Evolutionary conservation across 2,888 invertebrate species (phyloP).

Genomic region (Marasmarcha lunaedactyla): DNA sequence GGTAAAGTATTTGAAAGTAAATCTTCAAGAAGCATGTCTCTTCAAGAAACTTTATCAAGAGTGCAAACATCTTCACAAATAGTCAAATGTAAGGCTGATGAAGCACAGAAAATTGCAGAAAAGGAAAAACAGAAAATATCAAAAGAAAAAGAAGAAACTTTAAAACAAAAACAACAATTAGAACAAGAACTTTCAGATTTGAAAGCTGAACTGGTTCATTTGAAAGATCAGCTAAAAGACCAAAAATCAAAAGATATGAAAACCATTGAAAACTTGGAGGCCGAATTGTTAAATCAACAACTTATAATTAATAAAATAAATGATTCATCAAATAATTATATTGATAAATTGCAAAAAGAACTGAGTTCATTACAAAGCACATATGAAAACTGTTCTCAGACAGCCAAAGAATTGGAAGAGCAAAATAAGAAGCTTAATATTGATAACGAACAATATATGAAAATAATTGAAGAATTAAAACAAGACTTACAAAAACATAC

Average conservation of each 20-base stretch:
- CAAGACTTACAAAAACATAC: slow-evolving; percentile 27
- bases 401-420: not conserved
- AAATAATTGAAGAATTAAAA: slow-evolving; percentile 23
- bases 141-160: slow-evolving; percentile 47
- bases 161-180: slow-evolving; percentile 32
- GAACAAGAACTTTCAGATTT: slow-evolving; percentile 32
- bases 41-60: slow-evolving; percentile 40
- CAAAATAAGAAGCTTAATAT: slow-evolving; percentile 7
- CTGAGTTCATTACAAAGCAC: slow-evolving; percentile 28
- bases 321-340: slow-evolving; percentile 31
- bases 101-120: slow-evolving; percentile 48
- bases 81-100: slow-evolving; percentile 47
- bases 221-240: slow-evolving; percentile 34
- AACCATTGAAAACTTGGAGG: slow-evolving; percentile 41
- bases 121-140: slow-evolving; percentile 50
- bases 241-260: slow-evolving; percentile 30
- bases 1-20: slow-evolving; percentile 29
- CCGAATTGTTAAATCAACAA: slow-evolving; percentile 42
- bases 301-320: slow-evolving; percentile 41
- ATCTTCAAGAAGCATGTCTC: slow-evolving; percentile 26
- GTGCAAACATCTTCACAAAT: slow-evolving; percentile 49
- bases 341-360: slow-evolving; percentile 39
- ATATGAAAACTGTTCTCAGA: slow-evolving; percentile 29
- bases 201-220: slow-evolving; percentile 31
- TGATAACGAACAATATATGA: slow-evolving; percentile 22